Evolutionary conservation across 23 tunicate species (phyloP), one percentile per base, ranked within the genome.

Genomic region (Halocynthia roretzi): DNA sequence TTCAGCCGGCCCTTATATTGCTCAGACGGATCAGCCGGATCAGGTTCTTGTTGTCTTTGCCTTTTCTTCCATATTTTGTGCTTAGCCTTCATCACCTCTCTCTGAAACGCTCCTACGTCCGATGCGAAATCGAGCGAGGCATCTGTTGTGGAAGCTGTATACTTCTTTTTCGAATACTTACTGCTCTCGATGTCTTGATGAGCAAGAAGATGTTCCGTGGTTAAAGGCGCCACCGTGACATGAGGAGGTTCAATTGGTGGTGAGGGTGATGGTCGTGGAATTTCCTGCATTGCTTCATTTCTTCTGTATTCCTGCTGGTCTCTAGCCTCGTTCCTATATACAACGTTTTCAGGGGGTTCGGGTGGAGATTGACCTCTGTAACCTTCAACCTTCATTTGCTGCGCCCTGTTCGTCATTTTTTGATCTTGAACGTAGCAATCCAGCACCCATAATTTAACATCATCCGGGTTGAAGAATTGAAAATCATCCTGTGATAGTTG

Each of bases 391-490:
- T 31, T 31, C 44, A 31, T 31, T 31, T 31, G 44, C 44, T 31
- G 44, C 44, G 44, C 4, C 44, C 44, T 31, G 44, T 31, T 31
- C 44, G 44, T 31, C 44, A 74, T 62, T 54, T 74, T 74, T 21
- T 74, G 78, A 18, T 74, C 78, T 6, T 53, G 62, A 56, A 74
- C 78, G 63, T 74, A 74, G 19, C 71, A 67, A 44, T 74, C 31
- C n/a, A 74, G 63, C 56, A 74, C 78, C 78, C 78, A 74, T 56
- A 54, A 22, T 14, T 64, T 64, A 54, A 74, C 78, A 15, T 74
- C 78, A 12, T 50, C 64, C 20, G 78, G 60, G 21, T 74, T 54
- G 78, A 74, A 74, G 14, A 54, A 54, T 31, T 53, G 50, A 8
- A 22, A 22, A 8, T 56, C 78, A 62, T 74, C 64, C 21, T 50